phyloP scores from a whole-genome alignment of 64 coral and sea anemone genomes.

The Actinia tenebrosa region DNA sequence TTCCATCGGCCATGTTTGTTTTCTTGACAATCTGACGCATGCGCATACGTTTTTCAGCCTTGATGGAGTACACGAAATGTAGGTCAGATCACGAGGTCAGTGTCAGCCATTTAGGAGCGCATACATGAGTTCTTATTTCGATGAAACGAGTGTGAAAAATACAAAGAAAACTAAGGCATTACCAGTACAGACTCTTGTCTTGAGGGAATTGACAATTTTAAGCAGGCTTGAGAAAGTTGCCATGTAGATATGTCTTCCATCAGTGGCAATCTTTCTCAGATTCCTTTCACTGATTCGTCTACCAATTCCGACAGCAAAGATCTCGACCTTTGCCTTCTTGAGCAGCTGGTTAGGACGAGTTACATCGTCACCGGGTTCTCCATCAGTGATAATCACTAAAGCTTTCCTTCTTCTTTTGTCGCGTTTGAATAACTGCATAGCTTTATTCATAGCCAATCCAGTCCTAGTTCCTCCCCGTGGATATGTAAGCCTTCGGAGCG shows the following conservation, averaged over 20 bases:
- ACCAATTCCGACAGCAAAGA: slow-evolving; percentile 62
- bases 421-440: slow-evolving; percentile 42
- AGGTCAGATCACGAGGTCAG: too few relatives aligned
- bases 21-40: too few relatives aligned
- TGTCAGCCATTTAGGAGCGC: too few relatives aligned
- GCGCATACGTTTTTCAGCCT: too few relatives aligned
- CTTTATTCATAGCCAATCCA: slow-evolving; percentile 48
- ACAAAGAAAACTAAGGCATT: slow-evolving; percentile 8
- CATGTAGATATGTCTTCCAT: slow-evolving; percentile 58
- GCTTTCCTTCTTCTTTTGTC: slow-evolving; percentile 49
- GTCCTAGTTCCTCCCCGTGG: slow-evolving; percentile 50
- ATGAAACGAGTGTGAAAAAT: neutral
- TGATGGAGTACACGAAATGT: too few relatives aligned
- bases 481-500: slow-evolving; percentile 34
- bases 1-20: too few relatives aligned
- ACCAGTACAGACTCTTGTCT: slow-evolving; percentile 72
- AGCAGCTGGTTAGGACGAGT: slow-evolving; percentile 51
- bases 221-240: slow-evolving; percentile 33
- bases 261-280: slow-evolving; percentile 59
- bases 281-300: slow-evolving; percentile 11
- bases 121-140: too few relatives aligned
- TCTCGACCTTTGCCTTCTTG: slow-evolving; percentile 45
- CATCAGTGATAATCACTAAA: slow-evolving; percentile 46
- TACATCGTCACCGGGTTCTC: slow-evolving; percentile 34
- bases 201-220: slow-evolving; percentile 33